These are phyloP conservation scores for Ctenopoma multispine DNA, from an alignment of 2,797 vertebrate genomes.

Conservation along the genomic window DNA sequence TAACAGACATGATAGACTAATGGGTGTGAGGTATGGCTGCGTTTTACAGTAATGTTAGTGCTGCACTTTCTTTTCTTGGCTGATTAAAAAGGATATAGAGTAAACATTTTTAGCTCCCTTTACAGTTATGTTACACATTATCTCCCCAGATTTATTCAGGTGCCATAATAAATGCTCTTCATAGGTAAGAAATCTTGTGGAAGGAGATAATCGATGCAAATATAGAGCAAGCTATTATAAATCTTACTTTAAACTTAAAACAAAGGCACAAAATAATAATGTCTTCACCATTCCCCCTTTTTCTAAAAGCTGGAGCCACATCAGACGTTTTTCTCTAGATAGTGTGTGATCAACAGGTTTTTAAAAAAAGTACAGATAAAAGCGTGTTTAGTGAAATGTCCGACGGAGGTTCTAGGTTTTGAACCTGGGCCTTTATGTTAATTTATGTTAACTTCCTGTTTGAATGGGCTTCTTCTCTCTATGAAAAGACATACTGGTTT, in stretches of 20 bases:
- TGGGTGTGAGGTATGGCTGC: conserved; percentile 11
- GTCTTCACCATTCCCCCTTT: not conserved
- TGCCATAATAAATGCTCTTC: not conserved
- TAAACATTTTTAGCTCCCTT: not conserved
- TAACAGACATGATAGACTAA: conserved; percentile 17
- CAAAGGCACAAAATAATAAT: not conserved
- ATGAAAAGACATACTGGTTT: not conserved
- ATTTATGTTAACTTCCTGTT: not conserved
- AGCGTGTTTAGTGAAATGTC: too few species aligned
- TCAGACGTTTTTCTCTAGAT: too few species aligned
- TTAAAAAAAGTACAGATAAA: too few species aligned
- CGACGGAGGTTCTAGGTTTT: not conserved
- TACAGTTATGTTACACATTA: not conserved
- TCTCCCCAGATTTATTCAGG: conserved; percentile 1
- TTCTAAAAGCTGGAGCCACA: not conserved
- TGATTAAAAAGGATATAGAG: conserved; percentile 26
- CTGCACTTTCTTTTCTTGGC: conserved; percentile 37
- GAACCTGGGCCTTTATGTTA: not conserved
- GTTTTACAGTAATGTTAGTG: conserved; percentile 38
- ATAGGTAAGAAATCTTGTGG: not conserved
- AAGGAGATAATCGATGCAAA: not conserved
- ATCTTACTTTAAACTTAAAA: not conserved
- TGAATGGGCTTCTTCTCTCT: not conserved
- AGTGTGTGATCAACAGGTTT: not conserved
- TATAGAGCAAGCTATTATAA: not conserved